Evolutionary conservation across 2,888 invertebrate species (phyloP), one percentile per base, ranked within the genome.

Genomic region (Ectemnius cavifrons): DNA sequence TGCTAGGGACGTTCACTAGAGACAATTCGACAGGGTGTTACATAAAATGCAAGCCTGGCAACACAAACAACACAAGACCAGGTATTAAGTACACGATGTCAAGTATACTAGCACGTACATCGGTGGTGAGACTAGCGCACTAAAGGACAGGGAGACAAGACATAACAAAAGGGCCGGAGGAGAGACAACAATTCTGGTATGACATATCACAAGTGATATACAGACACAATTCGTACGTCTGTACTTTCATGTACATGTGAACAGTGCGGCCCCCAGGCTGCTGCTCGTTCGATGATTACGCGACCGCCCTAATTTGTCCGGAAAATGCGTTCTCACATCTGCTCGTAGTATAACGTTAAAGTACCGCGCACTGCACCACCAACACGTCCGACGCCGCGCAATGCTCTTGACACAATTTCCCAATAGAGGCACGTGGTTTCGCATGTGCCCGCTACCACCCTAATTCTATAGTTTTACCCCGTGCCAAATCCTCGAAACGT

Each of bases 61-160:
- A 88, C 88, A 88, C 86, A 88, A 87, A 88, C 87, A 84, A 87
- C 86, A 87, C 87, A 88, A 87, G 88, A 86, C 87, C 83, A 85
- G 78, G 75, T 80, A 79, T 62, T 79, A 78, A 79, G 60, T 78
- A 82, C 81, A 83, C 78, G 81, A 75, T 77, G 73, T 82, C 76
- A 76, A 84, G 83, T 84, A 85, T 87, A 86, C 86, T 85, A 85
- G 83, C 83, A 65, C 75, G 74, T 77, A 82, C 71, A 77, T 68
- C 68, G 79, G 79, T 82, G 77, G 82, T 82, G 37, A 37, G 80
- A 80, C 82, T 84, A 84, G 87, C 86, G 85, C 82, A 87, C 87
- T 89, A 89, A 86, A 83, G 87, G 88, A 87, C 88, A 88, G 87
- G 86, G 86, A 88, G 89, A 91, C 89, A 91, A 90, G 89, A 90